A percentile compares a stretch with the other conserved stretches of the same genome.
Evolutionary conservation across 2,113 vertebrate species (phyloP).

Genomic region (Phrynosoma platyrhinos): DNA sequence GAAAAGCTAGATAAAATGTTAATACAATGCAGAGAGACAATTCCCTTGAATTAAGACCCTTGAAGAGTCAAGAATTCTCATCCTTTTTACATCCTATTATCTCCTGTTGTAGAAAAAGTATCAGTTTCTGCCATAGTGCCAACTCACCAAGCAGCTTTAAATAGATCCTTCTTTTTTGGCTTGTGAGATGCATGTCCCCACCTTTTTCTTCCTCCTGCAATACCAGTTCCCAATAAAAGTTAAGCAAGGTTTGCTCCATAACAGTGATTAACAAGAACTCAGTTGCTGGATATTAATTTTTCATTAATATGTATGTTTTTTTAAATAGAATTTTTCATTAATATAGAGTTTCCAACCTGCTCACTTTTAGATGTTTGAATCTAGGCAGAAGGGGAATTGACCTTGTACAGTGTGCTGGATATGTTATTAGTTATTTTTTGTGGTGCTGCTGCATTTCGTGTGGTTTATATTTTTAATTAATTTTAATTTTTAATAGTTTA

Average conservation of each 20-base stretch:
- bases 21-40: constrained; percentile 18
- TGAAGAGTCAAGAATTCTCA: constrained; percentile 1
- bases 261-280: neutral
- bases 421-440: too few species aligned
- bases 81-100: constrained; percentile 12
- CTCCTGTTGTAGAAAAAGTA: constrained; percentile 21
- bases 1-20: constrained; percentile 36
- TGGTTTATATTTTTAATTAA: too few species aligned
- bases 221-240: neutral
- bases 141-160: constrained; percentile 3
- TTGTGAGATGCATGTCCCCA: neutral
- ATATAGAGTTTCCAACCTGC: neutral
- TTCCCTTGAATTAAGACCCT: constrained; percentile 31
- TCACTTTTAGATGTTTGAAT: neutral
- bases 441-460: too few species aligned
- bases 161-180: constrained; percentile 8
- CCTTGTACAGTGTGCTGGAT: too few species aligned
- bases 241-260: constrained; percentile 1
- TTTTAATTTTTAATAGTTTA: too few species aligned
- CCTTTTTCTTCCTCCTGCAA: neutral
- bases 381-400: neutral
- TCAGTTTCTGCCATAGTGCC: constrained; percentile 14
- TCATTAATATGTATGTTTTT: neutral
- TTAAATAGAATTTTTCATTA: neutral
- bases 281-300: neutral